These are phyloP conservation scores for Nemapogon koenigi DNA, from an alignment of 2,888 invertebrate species.

Conservation along the genomic window DNA sequence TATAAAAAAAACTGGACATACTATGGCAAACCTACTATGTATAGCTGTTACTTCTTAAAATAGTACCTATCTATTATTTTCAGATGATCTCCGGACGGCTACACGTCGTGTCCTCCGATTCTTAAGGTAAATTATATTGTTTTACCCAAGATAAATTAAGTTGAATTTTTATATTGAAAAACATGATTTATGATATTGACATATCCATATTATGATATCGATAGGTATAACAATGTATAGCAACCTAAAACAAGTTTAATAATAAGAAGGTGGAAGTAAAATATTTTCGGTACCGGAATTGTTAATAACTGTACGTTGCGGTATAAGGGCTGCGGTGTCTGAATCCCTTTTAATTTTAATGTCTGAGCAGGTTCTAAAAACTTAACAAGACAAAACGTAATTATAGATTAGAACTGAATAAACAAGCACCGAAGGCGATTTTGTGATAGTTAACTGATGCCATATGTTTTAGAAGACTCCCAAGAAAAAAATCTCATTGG, in stretches of 20 bases:
- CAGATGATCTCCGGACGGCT: too few species aligned
- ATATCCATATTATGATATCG: conserved; percentile 14
- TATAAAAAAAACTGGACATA: too few species aligned
- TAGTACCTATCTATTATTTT: too few species aligned
- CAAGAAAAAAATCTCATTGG: too few species aligned
- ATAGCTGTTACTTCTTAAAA: too few species aligned
- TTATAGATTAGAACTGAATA: conserved; percentile 53
- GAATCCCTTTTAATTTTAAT: conserved; percentile 59
- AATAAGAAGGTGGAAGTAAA: conserved; percentile 62
- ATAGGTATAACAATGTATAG: conserved; percentile 38
- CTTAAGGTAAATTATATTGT: too few species aligned
- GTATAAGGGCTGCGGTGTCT: conserved; percentile 30
- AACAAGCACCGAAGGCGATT: conserved; percentile 43
- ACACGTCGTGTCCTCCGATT: too few species aligned
- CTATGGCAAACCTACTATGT: too few species aligned
- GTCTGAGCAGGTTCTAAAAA: conserved; percentile 42
- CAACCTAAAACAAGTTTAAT: conserved; percentile 54
- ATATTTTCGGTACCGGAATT: conserved; percentile 60
- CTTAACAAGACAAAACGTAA: conserved; percentile 58
- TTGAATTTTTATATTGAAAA: too few species aligned
- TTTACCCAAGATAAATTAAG: too few species aligned
- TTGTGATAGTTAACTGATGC: conserved; percentile 30
- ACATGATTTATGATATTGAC: too few species aligned
- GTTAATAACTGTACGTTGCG: conserved; percentile 56
- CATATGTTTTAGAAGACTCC: conserved; percentile 51